Conservation (phyloP, 1,140 invertebrate species). For the Scaptodrosophila lebanonensis region DNA sequence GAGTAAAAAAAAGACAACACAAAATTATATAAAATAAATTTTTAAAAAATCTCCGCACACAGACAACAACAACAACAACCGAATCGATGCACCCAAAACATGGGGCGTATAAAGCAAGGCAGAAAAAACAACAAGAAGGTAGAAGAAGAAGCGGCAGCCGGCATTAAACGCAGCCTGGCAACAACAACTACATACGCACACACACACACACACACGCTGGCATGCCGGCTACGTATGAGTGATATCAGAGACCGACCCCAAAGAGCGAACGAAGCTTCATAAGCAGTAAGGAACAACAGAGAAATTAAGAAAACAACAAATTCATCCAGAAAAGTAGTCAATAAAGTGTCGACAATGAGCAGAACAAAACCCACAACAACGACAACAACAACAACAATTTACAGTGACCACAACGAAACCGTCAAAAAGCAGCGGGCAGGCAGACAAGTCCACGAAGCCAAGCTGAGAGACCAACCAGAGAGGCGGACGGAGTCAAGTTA, state of each 20-base stretch:
- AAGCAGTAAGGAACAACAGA: conserved; percentile 28
- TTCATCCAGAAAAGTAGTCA: conserved; percentile 75
- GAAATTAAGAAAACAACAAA: conserved; percentile 75
- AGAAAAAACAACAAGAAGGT: conserved; percentile 21
- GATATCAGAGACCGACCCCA: conserved; percentile 40
- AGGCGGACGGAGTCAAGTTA: conserved; percentile 1
- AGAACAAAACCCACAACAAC: conserved; percentile 45
- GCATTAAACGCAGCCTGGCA: conserved; percentile 7
- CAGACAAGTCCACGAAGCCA: conserved; percentile 37
- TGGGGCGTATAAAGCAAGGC: conserved; percentile 34
- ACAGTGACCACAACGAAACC: conserved; percentile 44
- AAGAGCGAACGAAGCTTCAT: conserved; percentile 17
- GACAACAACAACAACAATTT: conserved; percentile 24
- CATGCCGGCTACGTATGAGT: conserved; percentile 67
- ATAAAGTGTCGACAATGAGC: conserved; percentile 74
- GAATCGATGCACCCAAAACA: conserved; percentile 53
- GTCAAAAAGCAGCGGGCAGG: conserved; percentile 70
- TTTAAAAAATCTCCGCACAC: conserved; percentile 44
- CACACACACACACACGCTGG: too few relatives aligned
- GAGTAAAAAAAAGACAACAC: conserved; percentile 46
- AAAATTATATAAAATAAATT: conserved; percentile 52
- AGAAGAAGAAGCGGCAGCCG: conserved; percentile 13
- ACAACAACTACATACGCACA: conserved; percentile 10
- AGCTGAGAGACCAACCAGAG: background rate
- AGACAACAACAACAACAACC: conserved; percentile 38